These are phyloP conservation scores for Calephelis nemesis DNA, from an alignment of 1,140 invertebrate species.

Conservation along the genomic window DNA sequence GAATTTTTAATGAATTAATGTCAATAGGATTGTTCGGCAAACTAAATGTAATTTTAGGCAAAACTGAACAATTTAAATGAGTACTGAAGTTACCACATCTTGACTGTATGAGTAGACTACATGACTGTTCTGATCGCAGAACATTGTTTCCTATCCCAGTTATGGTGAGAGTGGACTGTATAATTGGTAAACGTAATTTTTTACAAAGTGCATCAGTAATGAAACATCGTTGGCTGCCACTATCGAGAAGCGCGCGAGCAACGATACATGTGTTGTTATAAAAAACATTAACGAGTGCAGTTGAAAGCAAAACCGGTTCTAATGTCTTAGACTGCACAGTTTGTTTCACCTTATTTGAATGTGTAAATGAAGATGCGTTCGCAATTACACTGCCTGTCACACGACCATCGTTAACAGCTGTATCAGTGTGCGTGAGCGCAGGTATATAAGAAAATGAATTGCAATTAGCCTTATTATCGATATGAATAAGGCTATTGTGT, in stretches of 20 bases:
- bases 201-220: slow-evolving; percentile 29
- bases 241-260: slow-evolving; percentile 29
- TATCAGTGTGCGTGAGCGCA: neutral
- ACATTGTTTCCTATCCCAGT: slow-evolving; percentile 28
- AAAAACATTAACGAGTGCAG: slow-evolving; percentile 27
- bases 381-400: neutral
- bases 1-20: slow-evolving; percentile 8
- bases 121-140: slow-evolving; percentile 20
- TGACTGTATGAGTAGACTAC: no score
- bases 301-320: slow-evolving; percentile 26
- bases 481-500: slow-evolving; percentile 6
- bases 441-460: neutral
- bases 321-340: no score
- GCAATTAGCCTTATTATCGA: neutral
- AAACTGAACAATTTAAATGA: slow-evolving; percentile 27
- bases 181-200: slow-evolving; percentile 22
- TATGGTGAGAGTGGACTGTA: slow-evolving; percentile 36
- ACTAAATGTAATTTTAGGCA: slow-evolving; percentile 24
- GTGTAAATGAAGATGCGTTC: no score
- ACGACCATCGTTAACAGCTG: no score
- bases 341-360: neutral
- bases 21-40: slow-evolving; percentile 8
- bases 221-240: slow-evolving; percentile 33
- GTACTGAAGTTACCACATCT: neutral
- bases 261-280: slow-evolving; percentile 24